Evolutionary conservation across 1,140 invertebrate species (phyloP).

Genomic region (Pseudachorutes palmiensis): DNA sequence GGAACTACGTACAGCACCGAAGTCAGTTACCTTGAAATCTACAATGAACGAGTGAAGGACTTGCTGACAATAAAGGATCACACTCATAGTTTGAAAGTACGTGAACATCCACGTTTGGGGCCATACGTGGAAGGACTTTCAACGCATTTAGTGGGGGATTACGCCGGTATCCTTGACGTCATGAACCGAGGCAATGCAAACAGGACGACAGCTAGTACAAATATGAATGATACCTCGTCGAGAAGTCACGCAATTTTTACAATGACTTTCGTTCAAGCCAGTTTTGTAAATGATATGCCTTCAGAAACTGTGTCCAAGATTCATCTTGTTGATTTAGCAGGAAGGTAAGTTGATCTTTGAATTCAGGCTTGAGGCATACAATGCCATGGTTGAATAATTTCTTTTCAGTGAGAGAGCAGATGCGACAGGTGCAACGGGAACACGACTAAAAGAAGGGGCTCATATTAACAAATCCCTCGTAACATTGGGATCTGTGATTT

Average conservation of each 20-base stretch:
- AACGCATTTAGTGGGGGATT: constrained; percentile 67
- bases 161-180: constrained; percentile 69
- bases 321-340: constrained; percentile 78
- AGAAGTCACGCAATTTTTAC: constrained; percentile 93
- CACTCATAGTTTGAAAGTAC: constrained; percentile 63
- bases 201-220: constrained; percentile 70
- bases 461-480: constrained; percentile 87
- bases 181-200: constrained; percentile 68
- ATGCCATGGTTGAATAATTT: too few relatives aligned
- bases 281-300: constrained; percentile 68
- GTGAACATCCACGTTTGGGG: constrained; percentile 84
- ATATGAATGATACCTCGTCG: constrained; percentile 79
- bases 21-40: constrained; percentile 83
- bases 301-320: constrained; percentile 80
- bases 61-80: constrained; percentile 56
- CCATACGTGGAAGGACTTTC: constrained; percentile 89
- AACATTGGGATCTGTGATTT: constrained; percentile 87
- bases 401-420: constrained; percentile 78
- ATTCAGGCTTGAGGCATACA: background rate
- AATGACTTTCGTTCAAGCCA: constrained; percentile 79
- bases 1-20: constrained; percentile 73
- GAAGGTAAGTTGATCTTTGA: constrained; percentile 51
- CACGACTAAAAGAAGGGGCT: constrained; percentile 77
- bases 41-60: constrained; percentile 85
- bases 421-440: constrained; percentile 74